phyloP scores from a whole-genome alignment of 2,113 vertebrate species.

The Ailurus styani region DNA sequence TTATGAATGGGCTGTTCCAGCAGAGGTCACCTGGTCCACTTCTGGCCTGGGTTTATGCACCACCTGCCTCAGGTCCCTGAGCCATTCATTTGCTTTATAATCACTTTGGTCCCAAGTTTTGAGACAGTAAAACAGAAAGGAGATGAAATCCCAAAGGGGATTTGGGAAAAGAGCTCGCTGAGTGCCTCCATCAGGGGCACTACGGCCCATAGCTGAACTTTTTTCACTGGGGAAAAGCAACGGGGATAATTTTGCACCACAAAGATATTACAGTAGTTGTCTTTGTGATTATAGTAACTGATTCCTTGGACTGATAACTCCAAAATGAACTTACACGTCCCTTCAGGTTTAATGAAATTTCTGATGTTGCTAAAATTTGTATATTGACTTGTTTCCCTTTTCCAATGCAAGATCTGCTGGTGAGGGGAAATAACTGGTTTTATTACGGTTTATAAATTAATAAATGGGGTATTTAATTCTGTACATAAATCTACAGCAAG shows the following conservation, averaged over 20 bases:
- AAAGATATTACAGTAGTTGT: neutral
- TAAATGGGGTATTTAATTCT: slow-evolving; percentile 68
- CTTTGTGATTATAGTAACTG: neutral
- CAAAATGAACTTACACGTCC: slow-evolving; percentile 32
- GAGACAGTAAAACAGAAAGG: neutral
- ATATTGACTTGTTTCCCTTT: slow-evolving; percentile 52
- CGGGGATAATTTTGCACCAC: neutral
- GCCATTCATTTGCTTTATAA: neutral
- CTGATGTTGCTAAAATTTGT: slow-evolving; percentile 36
- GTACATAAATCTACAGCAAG: slow-evolving; percentile 59
- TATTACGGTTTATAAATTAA: slow-evolving; percentile 65
- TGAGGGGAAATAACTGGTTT: slow-evolving; percentile 38
- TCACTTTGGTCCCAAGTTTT: neutral
- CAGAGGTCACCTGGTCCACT: neutral
- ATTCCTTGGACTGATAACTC: slow-evolving; percentile 21
- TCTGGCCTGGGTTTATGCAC: neutral
- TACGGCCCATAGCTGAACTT: neutral
- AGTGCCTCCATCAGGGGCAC: neutral
- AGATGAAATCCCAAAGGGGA: neutral
- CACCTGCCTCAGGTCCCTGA: neutral
- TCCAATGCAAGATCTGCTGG: slow-evolving; percentile 7
- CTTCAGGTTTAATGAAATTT: slow-evolving; percentile 39
- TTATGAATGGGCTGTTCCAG: neutral
- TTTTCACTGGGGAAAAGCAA: neutral
- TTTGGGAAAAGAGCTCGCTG: neutral